Base-by-base conservation (phyloP, 2,113 vertebrate genomes). In the Oxyura jamaicensis region DNA sequence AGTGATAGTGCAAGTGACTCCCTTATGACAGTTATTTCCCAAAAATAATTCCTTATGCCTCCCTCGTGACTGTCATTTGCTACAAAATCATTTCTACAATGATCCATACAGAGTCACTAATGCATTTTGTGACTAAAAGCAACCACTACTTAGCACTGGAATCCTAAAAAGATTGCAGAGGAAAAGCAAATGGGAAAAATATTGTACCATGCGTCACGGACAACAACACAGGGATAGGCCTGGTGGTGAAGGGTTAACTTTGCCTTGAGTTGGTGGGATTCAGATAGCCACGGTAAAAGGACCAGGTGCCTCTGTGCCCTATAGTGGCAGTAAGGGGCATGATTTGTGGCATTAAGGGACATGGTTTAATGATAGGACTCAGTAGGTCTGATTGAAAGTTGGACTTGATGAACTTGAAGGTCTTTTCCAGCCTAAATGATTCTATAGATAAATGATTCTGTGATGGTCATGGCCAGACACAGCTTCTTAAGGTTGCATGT, bases 31-130 rank as follows among this genome's bases (percentile, higher is more conserved):
- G 71, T 78, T 96, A 88, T 79, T 95, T 81, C 79, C 79, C 67
- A 0, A 91, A 94, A 96, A 96, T 74, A 88, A 83, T 93, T 93
- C n/a, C 82, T 91, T 91, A 90, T 95, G 66, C 62, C 73, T 92
- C 87, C 67, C 83, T 89, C 55, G 28, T 93, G 84, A 81, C 83
- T 97, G 69, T 79, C 74, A 92, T 94, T 92, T 93, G 55, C 89
- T 90, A 73, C 72, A 94, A 95, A 95, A 91, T 86, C 26, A 63
- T 86, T 95, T 93, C 75, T 59, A 88, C 73, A 82, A 29, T 77
- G 83, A 90, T 86, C 42, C 1, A 3, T 46, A 73, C 68, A 62
- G n/a, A 82, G 10, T 31, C 44, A 55, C 68, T 89, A 96, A 95
- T 82, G 78, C 48, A 79, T 92, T 95, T 86, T 77, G 28, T 90